Base-by-base conservation (phyloP, 1,140 invertebrate species). In the Phymastichus coffea region DNA sequence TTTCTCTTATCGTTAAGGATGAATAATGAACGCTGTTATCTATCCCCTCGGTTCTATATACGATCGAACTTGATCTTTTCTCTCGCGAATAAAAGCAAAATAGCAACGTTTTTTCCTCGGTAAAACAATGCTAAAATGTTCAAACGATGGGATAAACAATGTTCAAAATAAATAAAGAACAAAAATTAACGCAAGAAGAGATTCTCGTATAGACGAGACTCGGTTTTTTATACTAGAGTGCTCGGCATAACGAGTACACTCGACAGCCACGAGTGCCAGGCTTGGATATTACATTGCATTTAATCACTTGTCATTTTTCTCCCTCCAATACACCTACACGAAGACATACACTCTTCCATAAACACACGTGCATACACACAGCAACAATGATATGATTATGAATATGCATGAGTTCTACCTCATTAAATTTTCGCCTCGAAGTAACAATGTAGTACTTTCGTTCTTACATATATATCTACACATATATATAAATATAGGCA, bases 391-490 rank as follows among this genome's bases (percentile, higher is more conserved):
- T 33, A 61, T 49, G 37, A 49, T 55, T 61, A 61, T 61, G 20
- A 56, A 56, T 61, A 61, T 61, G 59, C 59, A 61, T 61, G 57
- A 60, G 59, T 55, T 61, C 57, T 55, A 61, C 59, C 52, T 61
- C 59, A 61, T 55, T 61, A 55, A 61, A 61, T 55, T 61, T 33
- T 49, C 59, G 59, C 59, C 59, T 61, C 59, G 59, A 61, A 61
- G 59, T 61, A 61, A 61, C 52, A 61, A 40, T 61, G 59, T 61
- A 61, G 59, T 55, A 55, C 51, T 61, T 61, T 61, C 59, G 59
- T 61, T 61, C 58, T 61, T 61, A 61, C n/a, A 23, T 44, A 20
- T 44, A 44, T 49, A 43, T 49, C 35, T 48, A 44, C 17, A 57
- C 52, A 51, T 20, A 43, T 46, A 51, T 63, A 59, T 58, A 49